These are phyloP conservation scores for Phrynocephalus vlangalii DNA, from an alignment of 2,797 vertebrate species.

Conservation along the genomic window DNA sequence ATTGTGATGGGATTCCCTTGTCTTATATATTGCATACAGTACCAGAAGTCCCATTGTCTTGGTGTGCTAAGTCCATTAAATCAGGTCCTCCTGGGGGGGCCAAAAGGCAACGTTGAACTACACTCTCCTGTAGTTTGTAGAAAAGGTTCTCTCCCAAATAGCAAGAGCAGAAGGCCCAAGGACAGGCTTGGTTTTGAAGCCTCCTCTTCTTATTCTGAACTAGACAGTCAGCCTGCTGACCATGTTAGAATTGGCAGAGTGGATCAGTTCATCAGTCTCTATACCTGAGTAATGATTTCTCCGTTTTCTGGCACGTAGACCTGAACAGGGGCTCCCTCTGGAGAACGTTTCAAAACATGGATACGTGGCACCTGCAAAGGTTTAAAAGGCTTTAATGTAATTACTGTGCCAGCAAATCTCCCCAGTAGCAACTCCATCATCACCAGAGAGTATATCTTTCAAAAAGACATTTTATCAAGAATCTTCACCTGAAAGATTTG, in stretches of 20 bases:
- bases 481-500: not conserved
- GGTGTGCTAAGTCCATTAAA: not conserved
- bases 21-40: not conserved
- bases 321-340: slow-evolving; percentile 77
- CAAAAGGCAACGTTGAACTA: not conserved
- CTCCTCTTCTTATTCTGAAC: slow-evolving; percentile 4
- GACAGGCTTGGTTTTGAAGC: not conserved
- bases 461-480: not conserved
- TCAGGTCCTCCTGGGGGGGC: not conserved
- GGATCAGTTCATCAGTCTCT: slow-evolving; percentile 21
- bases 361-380: slow-evolving; percentile 78
- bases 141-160: slow-evolving; percentile 1
- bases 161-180: not conserved
- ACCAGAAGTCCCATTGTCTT: not conserved
- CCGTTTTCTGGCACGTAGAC: slow-evolving; percentile 84
- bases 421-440: not conserved
- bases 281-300: slow-evolving; percentile 87
- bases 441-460: not conserved
- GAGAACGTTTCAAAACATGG: slow-evolving; percentile 75
- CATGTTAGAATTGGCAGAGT: not conserved
- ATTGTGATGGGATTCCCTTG: not conserved
- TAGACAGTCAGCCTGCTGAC: not conserved
- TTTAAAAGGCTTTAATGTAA: slow-evolving; percentile 4
- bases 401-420: accelerated
- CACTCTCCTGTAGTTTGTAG: not conserved